Evolutionary conservation across 2,113 vertebrate species (phyloP).

Genomic region (Mionectes macconnelli): DNA sequence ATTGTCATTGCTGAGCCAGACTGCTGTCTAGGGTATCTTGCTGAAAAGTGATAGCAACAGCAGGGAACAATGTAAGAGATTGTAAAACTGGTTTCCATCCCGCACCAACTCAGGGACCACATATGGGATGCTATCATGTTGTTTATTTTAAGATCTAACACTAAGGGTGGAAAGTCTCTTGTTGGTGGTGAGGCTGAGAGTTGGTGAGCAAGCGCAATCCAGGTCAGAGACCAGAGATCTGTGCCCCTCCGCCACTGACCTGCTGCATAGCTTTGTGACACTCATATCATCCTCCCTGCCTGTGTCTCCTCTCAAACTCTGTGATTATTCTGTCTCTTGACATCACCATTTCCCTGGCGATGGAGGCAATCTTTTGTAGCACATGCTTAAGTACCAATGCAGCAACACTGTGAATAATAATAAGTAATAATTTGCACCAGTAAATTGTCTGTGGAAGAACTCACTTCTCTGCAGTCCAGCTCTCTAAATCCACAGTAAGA

Average conservation of each 20-base stretch:
- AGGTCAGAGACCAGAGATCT: background rate
- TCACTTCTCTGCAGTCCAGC: background rate
- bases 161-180: background rate
- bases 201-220: rapidly evolving
- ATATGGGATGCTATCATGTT: background rate
- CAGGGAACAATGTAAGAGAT: conserved; percentile 25
- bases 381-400: background rate
- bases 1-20: conserved; percentile 51
- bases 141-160: conserved; percentile 26
- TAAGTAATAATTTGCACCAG: background rate
- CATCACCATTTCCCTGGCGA: background rate
- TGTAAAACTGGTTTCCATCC: conserved; percentile 20
- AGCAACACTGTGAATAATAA: background rate
- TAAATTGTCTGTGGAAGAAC: background rate
- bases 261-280: background rate
- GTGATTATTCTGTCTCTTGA: background rate
- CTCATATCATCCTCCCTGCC: background rate
- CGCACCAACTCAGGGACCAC: conserved; percentile 16
- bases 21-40: conserved; percentile 33
- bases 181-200: background rate
- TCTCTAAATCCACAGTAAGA: background rate
- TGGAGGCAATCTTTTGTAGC: background rate
- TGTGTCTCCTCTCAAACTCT: background rate
- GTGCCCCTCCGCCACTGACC: rapidly evolving
- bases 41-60: conserved; percentile 56